These are phyloP conservation scores for Brachypterus glaber DNA, from an alignment of 2,888 invertebrate genomes.

Conservation along the genomic window DNA sequence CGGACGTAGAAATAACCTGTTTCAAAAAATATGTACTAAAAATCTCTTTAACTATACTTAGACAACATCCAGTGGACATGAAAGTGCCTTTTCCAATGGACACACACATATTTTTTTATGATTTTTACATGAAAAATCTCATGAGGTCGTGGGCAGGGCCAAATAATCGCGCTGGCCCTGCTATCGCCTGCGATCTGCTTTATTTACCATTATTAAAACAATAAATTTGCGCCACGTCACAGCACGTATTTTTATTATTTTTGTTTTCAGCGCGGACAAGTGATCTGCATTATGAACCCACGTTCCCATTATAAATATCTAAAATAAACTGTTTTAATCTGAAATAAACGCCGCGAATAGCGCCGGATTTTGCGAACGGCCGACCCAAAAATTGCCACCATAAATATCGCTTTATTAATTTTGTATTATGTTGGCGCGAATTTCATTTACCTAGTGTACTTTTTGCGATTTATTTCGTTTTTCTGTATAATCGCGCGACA, in stretches of 20 bases:
- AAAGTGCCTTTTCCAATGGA: too few species aligned
- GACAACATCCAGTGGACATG: not conserved
- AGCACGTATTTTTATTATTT: slow-evolving; percentile 41
- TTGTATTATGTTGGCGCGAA: slow-evolving; percentile 36
- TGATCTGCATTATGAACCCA: slow-evolving; percentile 42
- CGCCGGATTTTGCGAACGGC: slow-evolving; percentile 35
- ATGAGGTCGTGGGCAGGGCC: too few species aligned
- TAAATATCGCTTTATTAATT: slow-evolving; percentile 44
- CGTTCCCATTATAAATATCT: slow-evolving; percentile 43
- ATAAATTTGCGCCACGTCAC: slow-evolving; percentile 42
- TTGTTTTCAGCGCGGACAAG: slow-evolving; percentile 40
- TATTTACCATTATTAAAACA: slow-evolving; percentile 45
- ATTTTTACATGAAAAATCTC: too few species aligned
- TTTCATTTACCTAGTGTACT: slow-evolving; percentile 1
- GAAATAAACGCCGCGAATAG: slow-evolving; percentile 41
- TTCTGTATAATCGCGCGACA: too few species aligned
- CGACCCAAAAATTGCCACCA: slow-evolving; percentile 42
- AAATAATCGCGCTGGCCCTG: slow-evolving; percentile 30
- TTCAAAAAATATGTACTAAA: too few species aligned
- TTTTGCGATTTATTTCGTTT: too few species aligned
- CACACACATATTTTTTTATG: too few species aligned
- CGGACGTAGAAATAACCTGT: too few species aligned
- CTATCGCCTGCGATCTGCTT: slow-evolving; percentile 38
- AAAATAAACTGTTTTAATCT: slow-evolving; percentile 45
- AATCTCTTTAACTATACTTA: too few species aligned